phyloP scores from a whole-genome alignment of 2,113 vertebrate species.

The Lycaon pictus region DNA sequence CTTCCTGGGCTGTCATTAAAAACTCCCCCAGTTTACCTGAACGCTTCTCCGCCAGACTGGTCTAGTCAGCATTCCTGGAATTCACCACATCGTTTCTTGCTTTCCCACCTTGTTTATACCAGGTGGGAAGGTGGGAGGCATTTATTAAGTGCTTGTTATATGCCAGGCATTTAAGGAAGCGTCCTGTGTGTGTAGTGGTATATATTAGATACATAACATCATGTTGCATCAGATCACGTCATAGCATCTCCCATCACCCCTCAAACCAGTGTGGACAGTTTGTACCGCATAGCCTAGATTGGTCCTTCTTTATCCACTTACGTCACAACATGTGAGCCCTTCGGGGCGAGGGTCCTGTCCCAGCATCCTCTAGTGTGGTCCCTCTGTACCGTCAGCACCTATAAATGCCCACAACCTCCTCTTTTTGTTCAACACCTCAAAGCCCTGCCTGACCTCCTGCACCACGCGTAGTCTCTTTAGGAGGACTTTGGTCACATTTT shows the following conservation, averaged over 20 bases:
- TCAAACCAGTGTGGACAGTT: neutral
- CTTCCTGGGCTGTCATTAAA: constrained; percentile 9
- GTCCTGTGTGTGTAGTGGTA: accelerated
- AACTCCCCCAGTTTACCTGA: neutral
- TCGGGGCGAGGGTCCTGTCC: neutral
- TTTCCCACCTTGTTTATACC: constrained; percentile 42
- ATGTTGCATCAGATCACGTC: neutral
- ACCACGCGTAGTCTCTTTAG: neutral
- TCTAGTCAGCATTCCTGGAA: constrained; percentile 69
- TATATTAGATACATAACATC: neutral
- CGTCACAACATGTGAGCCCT: neutral
- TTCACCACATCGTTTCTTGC: constrained; percentile 58
- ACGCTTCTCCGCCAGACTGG: constrained; percentile 28
- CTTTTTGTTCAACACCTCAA: neutral
- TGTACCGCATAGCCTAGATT: neutral
- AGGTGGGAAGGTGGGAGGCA: neutral
- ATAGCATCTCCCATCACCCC: neutral
- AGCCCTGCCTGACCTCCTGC: neutral
- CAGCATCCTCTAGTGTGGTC: neutral
- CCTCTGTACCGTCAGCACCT: neutral
- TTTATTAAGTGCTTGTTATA: neutral
- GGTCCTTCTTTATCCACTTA: neutral
- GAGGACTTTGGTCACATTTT: neutral
- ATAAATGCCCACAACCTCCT: neutral
- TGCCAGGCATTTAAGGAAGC: neutral